Percentiles rank a stretch among this genome's conserved stretches.
These are phyloP conservation scores for Dendrophyllia cribrosa DNA, from an alignment of 64 coral and sea anemone species.

Conservation along the genomic window DNA sequence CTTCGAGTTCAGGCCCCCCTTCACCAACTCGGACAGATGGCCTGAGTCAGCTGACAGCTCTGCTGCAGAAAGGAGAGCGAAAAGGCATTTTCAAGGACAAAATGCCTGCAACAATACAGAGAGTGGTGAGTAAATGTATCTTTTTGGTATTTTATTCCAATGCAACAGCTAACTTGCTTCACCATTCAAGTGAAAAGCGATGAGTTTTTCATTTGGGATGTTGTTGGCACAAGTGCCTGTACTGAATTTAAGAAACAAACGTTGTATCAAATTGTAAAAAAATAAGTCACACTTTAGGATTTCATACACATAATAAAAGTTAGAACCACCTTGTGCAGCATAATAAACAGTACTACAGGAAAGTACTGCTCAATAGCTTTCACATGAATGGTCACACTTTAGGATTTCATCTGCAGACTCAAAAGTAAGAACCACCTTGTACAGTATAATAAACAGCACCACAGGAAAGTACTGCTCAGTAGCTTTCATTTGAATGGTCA, in stretches of 20 bases:
- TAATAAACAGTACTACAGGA: background rate
- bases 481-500: no score
- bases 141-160: background rate
- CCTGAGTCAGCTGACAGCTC: conserved; percentile 84
- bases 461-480: background rate
- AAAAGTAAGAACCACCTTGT: background rate
- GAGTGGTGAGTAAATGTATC: conserved; percentile 66
- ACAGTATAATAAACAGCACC: background rate
- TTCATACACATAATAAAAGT: background rate
- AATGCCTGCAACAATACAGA: conserved; percentile 93
- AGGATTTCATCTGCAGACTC: no score
- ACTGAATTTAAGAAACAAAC: no score
- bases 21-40: conserved; percentile 89
- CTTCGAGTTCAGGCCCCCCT: conserved; percentile 88
- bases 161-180: no score
- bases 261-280: no score
- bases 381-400: no score
- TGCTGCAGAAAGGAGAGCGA: conserved; percentile 88
- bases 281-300: no score
- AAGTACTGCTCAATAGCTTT: background rate
- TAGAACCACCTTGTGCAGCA: background rate
- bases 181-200: no score
- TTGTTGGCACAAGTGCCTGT: no score
- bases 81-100: conserved; percentile 94
- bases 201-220: no score